Base-by-base conservation (phyloP, 2,797 vertebrate species). In the Oceanodroma leucorhoa region DNA sequence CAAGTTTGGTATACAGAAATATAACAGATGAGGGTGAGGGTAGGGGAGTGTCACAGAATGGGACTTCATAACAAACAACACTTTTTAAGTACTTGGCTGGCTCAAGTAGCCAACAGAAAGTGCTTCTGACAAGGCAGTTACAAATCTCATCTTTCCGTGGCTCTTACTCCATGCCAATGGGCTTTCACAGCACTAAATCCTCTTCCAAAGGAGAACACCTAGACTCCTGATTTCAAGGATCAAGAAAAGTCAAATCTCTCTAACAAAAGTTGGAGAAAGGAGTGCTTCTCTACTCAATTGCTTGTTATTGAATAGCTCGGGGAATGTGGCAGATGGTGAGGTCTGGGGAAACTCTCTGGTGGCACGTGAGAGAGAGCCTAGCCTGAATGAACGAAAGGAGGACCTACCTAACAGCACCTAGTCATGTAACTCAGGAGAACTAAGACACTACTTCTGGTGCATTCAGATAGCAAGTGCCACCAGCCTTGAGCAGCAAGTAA, bases 331-430 rank as follows among this genome's bases (percentile, higher is more conserved):
- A 38, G 14, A 4, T 53, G 18, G 3, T 53, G 32, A 77, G 8
- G 23, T 46, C 55, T 73, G 40, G 5, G 16, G 8, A 40, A 86
- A 43, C 2, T 3, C 21, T 43, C 23, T 2, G 0, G 6, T 30
- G 32, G 13, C 15, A 23, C 1, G 1, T 4, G 10, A 24, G 15
- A 51, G 27, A 57, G 1, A 36, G 5, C 6, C 4, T 34, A 50
- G 11, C 7, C 23, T 34, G 26, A 41, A 61, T 13, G 15, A 87
- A 6, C 5, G 43, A 57, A 62, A 84, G 9, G 7, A 81, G 3
- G 5, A 84, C 30, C 27, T 46, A 13, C 7, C 2, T 26, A 18
- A 26, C 11, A 66, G 16, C 6, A 21, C 6, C 43, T 19, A 11
- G 16, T 20, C 18, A n/a, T 1, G 0, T 23, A 67, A n/a, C 6